A percentile compares a stretch with the other conserved stretches of the same genome.
These are phyloP conservation scores for Suricata suricatta DNA, from an alignment of 2,113 vertebrate species.

Conservation along the genomic window DNA sequence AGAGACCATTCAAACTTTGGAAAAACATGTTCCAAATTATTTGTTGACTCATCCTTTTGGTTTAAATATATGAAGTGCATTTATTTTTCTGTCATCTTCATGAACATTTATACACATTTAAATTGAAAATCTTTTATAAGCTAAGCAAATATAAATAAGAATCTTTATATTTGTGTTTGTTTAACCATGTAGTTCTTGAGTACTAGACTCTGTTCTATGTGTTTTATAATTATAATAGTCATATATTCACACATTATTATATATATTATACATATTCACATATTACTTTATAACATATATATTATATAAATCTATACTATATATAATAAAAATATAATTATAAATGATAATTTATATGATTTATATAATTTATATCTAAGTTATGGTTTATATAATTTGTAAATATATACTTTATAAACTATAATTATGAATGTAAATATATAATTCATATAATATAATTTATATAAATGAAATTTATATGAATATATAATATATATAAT, in stretches of 20 bases:
- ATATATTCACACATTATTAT: too few relatives aligned
- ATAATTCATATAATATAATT: too few relatives aligned
- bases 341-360: too few relatives aligned
- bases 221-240: neutral
- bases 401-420: too few relatives aligned
- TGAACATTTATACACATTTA: constrained; percentile 23
- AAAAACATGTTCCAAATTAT: neutral
- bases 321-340: too few relatives aligned
- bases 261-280: neutral
- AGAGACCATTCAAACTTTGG: constrained; percentile 6
- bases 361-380: too few relatives aligned
- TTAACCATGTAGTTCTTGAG: neutral
- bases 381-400: too few relatives aligned
- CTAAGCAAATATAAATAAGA: constrained; percentile 45
- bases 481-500: too few relatives aligned
- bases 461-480: too few relatives aligned
- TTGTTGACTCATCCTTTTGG: neutral
- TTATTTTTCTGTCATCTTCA: constrained; percentile 44
- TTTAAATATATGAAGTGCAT: constrained; percentile 4
- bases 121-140: constrained; percentile 9
- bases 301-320: too few relatives aligned
- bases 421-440: too few relatives aligned
- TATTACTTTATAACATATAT: too few relatives aligned
- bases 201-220: neutral
- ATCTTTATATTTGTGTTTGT: neutral